These are phyloP conservation scores for Dryocosmus kuriphilus DNA, from an alignment of 2,888 invertebrate species.

Conservation along the genomic window DNA sequence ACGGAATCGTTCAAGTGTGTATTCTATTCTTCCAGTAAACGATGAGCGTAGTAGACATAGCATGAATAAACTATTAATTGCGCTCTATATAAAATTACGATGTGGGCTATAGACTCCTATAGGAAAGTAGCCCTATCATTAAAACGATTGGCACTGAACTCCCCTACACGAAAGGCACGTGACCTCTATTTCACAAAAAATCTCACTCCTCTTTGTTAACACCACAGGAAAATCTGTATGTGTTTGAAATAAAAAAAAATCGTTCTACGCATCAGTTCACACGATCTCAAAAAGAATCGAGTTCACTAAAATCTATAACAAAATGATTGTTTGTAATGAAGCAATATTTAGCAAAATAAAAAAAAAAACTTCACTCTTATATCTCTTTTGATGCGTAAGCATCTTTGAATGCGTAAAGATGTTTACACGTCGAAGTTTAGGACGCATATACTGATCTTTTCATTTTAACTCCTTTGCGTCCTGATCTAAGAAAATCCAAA, in stretches of 20 bases:
- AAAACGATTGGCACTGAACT: conserved; percentile 15
- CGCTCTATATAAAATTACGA: conserved; percentile 27
- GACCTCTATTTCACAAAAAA: conserved; percentile 26
- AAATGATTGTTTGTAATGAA: neutral
- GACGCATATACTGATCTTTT: too few species aligned
- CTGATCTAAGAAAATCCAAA: neutral
- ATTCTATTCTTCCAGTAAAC: neutral
- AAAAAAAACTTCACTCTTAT: neutral
- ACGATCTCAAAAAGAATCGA: neutral
- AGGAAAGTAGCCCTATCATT: conserved; percentile 16
- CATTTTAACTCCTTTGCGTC: too few species aligned
- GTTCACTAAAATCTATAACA: neutral
- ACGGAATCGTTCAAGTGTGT: neutral
- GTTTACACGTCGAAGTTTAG: too few species aligned
- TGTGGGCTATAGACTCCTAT: neutral
- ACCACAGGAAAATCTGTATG: neutral
- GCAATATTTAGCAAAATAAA: neutral
- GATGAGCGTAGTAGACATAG: neutral
- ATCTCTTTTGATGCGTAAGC: too few species aligned
- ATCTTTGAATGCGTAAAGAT: too few species aligned
- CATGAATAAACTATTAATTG: conserved; percentile 30
- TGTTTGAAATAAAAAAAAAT: neutral
- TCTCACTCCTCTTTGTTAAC: conserved; percentile 14
- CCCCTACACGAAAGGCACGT: conserved; percentile 26
- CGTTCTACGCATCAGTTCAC: neutral